Evolutionary conservation across 2,797 vertebrate species (phyloP), one percentile per base, ranked within the genome.

Genomic region (Ctenosaura bakeri): DNA sequence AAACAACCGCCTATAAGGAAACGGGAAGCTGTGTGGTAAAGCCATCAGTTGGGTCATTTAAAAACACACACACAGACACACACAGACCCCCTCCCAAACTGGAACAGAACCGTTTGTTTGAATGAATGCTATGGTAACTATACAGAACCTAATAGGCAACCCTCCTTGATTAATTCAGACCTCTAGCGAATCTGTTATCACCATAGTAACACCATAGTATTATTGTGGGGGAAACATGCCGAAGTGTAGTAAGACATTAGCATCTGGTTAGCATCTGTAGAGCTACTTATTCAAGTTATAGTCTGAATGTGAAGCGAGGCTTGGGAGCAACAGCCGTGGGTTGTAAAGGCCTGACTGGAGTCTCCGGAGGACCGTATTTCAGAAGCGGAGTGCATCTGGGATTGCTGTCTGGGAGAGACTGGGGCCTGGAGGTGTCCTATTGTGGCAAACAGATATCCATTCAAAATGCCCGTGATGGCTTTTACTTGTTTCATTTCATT

Each of bases 181-280:
- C 96, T 94, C 95, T 93, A 93, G 95, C 94, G 95, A 96, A 96
- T 96, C 95, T 96, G 95, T 96, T 96, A 96, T 97, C 95, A 95
- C 96, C 96, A 97, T 97, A 97, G 96, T 95, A 97, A 97, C 96
- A 95, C 96, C 95, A 87, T 95, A 94, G 94, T 91, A 83, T 91
- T 96, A 96, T 95, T 95, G 95, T 95, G 91, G 90, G 83, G 92
- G 93, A 96, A 96, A 96, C 95, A 95, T 95, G 96, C 95, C 92
- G 93, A 95, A 96, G 91, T 95, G 94, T 93, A 94, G 95, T 95
- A 92, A 90, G 94, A 93, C 94, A 93, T 95, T 93, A 93, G 93
- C 96, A 97, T 96, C 96, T 97, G 96, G 96, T 94, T 94, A 95
- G 92, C 96, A 97, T 97, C 96, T 96, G 96, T 93, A 95, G 88